These are phyloP conservation scores for Conus canariensis DNA, from an alignment of 2,888 invertebrate species.

Conservation along the genomic window DNA sequence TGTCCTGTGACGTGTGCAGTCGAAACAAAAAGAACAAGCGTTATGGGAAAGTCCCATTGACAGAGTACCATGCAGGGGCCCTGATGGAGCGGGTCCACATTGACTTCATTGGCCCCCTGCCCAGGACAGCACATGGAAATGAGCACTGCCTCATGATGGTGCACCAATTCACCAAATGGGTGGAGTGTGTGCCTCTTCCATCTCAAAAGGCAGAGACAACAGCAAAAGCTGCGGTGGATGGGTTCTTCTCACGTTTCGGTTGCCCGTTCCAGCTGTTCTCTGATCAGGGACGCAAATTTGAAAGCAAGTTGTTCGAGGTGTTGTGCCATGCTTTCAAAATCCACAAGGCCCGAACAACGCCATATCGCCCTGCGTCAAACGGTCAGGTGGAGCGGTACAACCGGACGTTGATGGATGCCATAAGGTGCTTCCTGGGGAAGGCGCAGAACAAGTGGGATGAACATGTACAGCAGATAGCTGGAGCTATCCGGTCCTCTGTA, in stretches of 20 bases:
- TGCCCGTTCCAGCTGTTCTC: neutral
- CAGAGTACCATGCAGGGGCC: neutral
- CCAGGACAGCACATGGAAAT: neutral
- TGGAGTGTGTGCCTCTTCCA: neutral
- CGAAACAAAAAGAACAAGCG: neutral
- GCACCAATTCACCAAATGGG: constrained; percentile 24
- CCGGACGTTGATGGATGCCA: neutral
- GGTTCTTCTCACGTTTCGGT: neutral
- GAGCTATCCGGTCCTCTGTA: neutral
- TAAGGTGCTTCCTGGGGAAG: neutral
- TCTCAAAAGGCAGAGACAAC: neutral
- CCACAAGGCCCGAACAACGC: neutral
- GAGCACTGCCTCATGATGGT: constrained; percentile 20
- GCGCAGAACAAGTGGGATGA: neutral
- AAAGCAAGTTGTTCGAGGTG: neutral
- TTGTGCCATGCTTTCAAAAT: neutral
- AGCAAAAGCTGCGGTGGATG: neutral
- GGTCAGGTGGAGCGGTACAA: constrained; percentile 18
- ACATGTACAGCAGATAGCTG: neutral
- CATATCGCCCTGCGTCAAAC: neutral
- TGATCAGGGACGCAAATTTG: neutral
- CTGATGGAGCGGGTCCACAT: neutral
- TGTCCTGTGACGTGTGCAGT: neutral
- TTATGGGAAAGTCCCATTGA: neutral
- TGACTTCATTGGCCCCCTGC: constrained; percentile 16